Percentiles rank a stretch among this genome's conserved stretches.
Conservation (phyloP, 2,888 invertebrate genomes). For the Synanthedon vespiformis region DNA sequence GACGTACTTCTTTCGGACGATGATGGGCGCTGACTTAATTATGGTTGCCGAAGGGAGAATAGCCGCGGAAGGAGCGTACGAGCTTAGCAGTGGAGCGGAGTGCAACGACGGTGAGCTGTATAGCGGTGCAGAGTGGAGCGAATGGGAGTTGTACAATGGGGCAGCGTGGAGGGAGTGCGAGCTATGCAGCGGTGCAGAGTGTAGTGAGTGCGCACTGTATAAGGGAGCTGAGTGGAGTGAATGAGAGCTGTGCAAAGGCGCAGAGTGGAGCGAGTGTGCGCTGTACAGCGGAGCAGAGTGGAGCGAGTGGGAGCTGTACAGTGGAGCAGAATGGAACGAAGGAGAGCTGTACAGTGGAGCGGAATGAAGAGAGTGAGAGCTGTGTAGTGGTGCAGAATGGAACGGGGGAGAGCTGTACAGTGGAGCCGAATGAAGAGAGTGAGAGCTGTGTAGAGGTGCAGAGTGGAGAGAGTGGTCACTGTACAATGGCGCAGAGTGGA, state of each 20-base stretch:
- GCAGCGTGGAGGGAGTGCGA: slow-evolving; percentile 8
- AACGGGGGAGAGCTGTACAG: slow-evolving; percentile 3
- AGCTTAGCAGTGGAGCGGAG: slow-evolving; percentile 6
- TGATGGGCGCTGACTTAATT: neutral
- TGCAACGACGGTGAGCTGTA: slow-evolving; percentile 9
- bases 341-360: slow-evolving; percentile 4
- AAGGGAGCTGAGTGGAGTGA: slow-evolving; percentile 7
- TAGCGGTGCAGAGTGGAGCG: slow-evolving; percentile 10
- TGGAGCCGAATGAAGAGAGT: slow-evolving; percentile 6
- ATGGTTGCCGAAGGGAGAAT: slow-evolving; percentile 4
- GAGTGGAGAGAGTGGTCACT: slow-evolving; percentile 9
- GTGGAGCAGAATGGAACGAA: slow-evolving; percentile 9
- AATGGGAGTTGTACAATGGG: slow-evolving; percentile 4
- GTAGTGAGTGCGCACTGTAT: slow-evolving; percentile 2
- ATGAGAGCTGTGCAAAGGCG: slow-evolving; percentile 4
- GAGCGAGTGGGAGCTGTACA: slow-evolving; percentile 9
- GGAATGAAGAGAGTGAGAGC: slow-evolving; percentile 7
- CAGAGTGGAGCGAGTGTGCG: slow-evolving; percentile 6
- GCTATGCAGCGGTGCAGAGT: slow-evolving; percentile 11
- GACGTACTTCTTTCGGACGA: slow-evolving; percentile 1
- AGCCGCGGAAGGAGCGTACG: slow-evolving; percentile 5
- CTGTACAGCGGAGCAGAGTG: slow-evolving; percentile 6
- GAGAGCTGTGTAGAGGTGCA: slow-evolving; percentile 5
- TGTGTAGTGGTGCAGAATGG: slow-evolving; percentile 11
- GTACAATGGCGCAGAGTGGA: slow-evolving; percentile 9